Percentiles rank a stretch among this genome's conserved stretches.
Evolutionary conservation across 2,113 vertebrate species (phyloP).

Genomic region (Sterrhoptilus dennistouni): DNA sequence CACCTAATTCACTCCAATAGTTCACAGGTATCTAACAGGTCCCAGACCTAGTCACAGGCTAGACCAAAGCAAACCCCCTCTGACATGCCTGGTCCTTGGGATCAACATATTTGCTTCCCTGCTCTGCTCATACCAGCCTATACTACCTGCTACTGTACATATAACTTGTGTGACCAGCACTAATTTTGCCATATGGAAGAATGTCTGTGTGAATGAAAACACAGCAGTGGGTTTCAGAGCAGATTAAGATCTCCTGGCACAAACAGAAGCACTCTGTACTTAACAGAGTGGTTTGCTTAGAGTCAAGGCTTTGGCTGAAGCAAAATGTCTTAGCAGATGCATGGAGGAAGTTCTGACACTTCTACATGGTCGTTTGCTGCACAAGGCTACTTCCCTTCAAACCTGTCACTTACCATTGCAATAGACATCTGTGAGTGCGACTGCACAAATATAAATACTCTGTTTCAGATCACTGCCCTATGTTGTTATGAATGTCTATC

Average conservation of each 20-base stretch:
- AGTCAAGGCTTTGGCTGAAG: not conserved
- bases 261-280: not conserved
- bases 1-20: not conserved
- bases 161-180: not conserved
- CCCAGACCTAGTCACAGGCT: not conserved
- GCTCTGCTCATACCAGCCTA: not conserved
- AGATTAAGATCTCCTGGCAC: not conserved
- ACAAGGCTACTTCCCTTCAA: not conserved
- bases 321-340: accelerated
- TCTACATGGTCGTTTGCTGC: not conserved
- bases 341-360: accelerated
- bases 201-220: not conserved
- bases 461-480: not conserved
- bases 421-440: not conserved
- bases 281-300: not conserved
- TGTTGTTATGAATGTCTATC: not conserved
- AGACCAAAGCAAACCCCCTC: not conserved
- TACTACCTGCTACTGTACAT: not conserved
- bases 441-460: not conserved
- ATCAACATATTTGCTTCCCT: not conserved
- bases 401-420: not conserved
- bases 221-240: not conserved
- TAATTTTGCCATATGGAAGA: not conserved
- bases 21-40: not conserved
- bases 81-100: not conserved